Evolutionary conservation across 2,113 vertebrate genomes (phyloP), one percentile per base, ranked within the genome.

Genomic region (Psilopsiagon aymara): DNA sequence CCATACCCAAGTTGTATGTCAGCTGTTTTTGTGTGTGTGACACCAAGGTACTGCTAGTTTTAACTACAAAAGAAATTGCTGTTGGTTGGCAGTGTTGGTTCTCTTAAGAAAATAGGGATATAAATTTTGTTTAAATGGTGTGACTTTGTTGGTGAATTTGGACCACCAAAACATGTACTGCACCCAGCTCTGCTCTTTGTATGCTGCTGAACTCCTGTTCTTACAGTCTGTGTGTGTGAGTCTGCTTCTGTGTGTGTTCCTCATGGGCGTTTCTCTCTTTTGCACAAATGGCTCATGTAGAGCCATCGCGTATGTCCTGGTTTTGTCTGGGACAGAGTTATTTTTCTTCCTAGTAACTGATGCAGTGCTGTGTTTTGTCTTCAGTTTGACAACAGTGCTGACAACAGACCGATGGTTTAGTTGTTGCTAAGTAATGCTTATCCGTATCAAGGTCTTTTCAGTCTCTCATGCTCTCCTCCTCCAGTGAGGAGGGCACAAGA

Each of bases 231-330:
- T 74, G 24, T n/a, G 27, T 49, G 46, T 43, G 33, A 3, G 15
- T 0, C 1, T 6, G 6, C 25, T 43, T 27, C 35, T 35, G 11
- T 46, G 6, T 67, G 43, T 46, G 39, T 62, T 77, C 41, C 59
- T 47, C 29, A 2, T 3, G 4, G 24, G 44, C 7, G 3, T 39
- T 78, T 87, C 53, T 81, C 11, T 66, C 27, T 81, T 51, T 81
- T 70, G 55, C 39, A 68, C 20, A 71, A 55, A 25, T 68, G 17
- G n/a, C 18, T 78, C 2, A 13, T 85, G 69, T 57, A 44, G 47
- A 88, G 47, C 17, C 5, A 6, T 79, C 0, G 0, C 29, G 2
- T 23, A 59, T n/a, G 33, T 59, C 33, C 33, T 59, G 55, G 55
- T 57, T 57, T n/a, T 6, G 4, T n/a, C 55, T 57, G 13, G 13